Conservation (phyloP, 2,797 vertebrate species). For the Gadopsis marmoratus region DNA sequence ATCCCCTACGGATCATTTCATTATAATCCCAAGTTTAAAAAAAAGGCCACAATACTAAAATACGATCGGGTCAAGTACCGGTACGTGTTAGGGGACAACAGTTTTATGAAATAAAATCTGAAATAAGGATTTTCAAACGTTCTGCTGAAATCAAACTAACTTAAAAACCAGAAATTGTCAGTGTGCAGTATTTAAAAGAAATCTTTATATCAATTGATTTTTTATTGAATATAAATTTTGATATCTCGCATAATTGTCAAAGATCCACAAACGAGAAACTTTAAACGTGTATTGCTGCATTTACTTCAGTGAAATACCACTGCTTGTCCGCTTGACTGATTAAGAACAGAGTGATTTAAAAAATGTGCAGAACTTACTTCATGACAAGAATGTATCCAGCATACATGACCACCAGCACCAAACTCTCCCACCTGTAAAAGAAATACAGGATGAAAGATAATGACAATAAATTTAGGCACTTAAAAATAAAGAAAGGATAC, state of each 20-base stretch:
- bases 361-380: conserved; percentile 82
- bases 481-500: not conserved
- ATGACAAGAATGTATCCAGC: conserved; percentile 87
- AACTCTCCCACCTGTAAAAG: conserved; percentile 85
- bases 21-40: not conserved
- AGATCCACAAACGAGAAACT: not conserved
- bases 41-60: not conserved
- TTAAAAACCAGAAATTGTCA: not conserved
- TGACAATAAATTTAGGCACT: not conserved
- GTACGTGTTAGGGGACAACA: not conserved
- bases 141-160: not conserved
- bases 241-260: not conserved
- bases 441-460: not conserved
- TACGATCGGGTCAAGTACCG: not conserved
- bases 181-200: not conserved
- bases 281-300: not conserved
- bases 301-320: not conserved
- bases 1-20: not conserved
- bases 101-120: not conserved
- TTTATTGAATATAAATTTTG: not conserved
- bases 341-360: not conserved
- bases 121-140: not conserved
- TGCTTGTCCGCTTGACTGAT: not conserved
- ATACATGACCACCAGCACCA: conserved; percentile 87
- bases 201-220: not conserved